Conservation (phyloP, 30 jellyfish, hydroid and myxozoan species). For the Pseudorhiza aurosa region DNA sequence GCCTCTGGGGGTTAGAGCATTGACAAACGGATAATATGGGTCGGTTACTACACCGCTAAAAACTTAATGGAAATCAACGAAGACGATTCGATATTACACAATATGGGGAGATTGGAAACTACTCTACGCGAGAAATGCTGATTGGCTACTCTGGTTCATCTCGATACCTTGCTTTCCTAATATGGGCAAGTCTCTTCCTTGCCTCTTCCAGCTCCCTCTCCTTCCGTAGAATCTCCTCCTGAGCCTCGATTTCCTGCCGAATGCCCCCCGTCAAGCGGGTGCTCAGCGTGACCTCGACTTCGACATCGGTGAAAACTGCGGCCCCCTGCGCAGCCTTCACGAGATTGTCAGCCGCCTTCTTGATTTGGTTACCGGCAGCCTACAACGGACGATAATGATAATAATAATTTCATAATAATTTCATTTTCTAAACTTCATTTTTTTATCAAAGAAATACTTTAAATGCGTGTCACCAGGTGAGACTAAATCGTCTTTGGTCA, state of each 20-base stretch:
- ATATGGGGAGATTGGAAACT: neutral
- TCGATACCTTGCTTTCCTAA: slow-evolving; percentile 87
- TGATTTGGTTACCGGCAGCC: slow-evolving; percentile 99
- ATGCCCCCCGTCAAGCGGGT: slow-evolving; percentile 90
- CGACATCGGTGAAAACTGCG: slow-evolving; percentile 92
- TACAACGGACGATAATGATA: slow-evolving; percentile 9
- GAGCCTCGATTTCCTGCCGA: slow-evolving; percentile 96
- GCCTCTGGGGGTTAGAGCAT: too few species aligned
- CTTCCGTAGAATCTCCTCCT: slow-evolving; percentile 87
- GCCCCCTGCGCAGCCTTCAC: slow-evolving; percentile 99
- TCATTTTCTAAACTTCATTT: too few species aligned
- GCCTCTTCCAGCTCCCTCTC: slow-evolving; percentile 97
- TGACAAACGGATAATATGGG: too few species aligned
- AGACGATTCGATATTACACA: neutral
- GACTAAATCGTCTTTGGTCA: too few species aligned
- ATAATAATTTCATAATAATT: too few species aligned
- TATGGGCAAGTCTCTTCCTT: slow-evolving; percentile 75
- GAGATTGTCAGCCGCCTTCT: slow-evolving; percentile 96
- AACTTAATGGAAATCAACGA: neutral
- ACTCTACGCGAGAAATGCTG: neutral
- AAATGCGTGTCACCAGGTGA: too few species aligned
- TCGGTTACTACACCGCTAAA: too few species aligned
- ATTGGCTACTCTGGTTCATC: slow-evolving; percentile 73
- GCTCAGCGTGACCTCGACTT: slow-evolving; percentile 87
- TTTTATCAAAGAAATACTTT: too few species aligned